Percentiles rank a stretch among this genome's conserved stretches.
phyloP scores from a whole-genome alignment of 2,888 invertebrate species.

The Papilio protenor region DNA sequence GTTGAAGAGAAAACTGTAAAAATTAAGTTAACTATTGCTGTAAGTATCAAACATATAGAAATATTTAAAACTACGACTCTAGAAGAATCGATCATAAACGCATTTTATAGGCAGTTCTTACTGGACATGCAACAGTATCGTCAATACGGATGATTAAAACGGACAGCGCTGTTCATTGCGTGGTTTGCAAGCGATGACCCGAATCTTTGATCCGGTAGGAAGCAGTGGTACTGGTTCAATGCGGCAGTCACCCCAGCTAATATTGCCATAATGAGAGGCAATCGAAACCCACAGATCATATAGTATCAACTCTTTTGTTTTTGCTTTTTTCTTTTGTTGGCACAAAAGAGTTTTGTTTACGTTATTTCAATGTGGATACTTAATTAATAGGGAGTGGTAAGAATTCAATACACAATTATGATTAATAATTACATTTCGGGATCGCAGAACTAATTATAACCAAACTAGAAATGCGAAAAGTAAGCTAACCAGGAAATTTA shows the following conservation, averaged over 20 bases:
- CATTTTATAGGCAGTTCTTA: neutral
- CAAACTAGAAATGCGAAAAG: neutral
- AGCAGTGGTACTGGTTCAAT: slow-evolving; percentile 19
- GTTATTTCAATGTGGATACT: neutral
- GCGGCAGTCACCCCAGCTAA: neutral
- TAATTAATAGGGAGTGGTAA: neutral
- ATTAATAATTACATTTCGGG: neutral
- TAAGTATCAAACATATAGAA: no score
- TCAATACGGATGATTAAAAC: neutral
- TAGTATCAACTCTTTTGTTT: neutral
- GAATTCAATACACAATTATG: neutral
- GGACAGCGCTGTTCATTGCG: slow-evolving; percentile 4
- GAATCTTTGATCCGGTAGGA: slow-evolving; percentile 11
- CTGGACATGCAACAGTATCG: slow-evolving; percentile 15
- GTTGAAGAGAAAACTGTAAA: neutral
- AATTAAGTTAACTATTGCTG: neutral
- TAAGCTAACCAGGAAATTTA: neutral
- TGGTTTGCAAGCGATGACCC: slow-evolving; percentile 11
- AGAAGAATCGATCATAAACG: neutral
- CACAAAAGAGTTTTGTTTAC: neutral
- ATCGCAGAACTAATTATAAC: neutral
- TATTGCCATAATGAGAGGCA: neutral
- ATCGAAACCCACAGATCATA: neutral
- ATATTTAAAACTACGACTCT: neutral
- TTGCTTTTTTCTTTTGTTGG: neutral